phyloP scores from a whole-genome alignment of 2,113 vertebrate species.

The Aspidoscelis tigris region DNA sequence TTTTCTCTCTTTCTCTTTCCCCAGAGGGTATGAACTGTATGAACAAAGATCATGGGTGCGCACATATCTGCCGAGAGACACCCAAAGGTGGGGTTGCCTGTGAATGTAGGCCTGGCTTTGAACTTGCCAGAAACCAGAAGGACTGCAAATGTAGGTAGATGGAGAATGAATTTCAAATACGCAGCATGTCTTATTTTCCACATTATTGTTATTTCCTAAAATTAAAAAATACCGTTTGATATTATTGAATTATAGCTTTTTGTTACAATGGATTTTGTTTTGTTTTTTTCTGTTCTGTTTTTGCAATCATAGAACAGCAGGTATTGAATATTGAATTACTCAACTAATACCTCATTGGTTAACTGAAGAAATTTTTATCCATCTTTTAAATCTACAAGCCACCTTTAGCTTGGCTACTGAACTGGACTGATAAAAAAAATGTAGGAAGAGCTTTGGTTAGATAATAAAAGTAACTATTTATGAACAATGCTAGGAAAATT shows the following conservation, averaged over 20 bases:
- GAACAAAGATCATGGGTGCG: constrained; percentile 98
- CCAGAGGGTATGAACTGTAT: constrained; percentile 99
- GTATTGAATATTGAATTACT: not conserved
- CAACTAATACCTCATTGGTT: not conserved
- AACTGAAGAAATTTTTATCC: not conserved
- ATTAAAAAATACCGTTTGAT: constrained; percentile 24
- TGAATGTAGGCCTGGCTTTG: constrained; percentile 97
- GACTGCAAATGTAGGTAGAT: constrained; percentile 96
- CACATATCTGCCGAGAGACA: constrained; percentile 97
- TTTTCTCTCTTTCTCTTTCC: constrained; percentile 46
- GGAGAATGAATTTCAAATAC: constrained; percentile 66
- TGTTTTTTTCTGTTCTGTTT: not conserved
- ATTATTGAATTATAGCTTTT: constrained; percentile 32
- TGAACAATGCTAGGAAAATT: not conserved
- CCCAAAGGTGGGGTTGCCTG: constrained; percentile 97
- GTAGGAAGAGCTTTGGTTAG: not conserved
- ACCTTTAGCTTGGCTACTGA: not conserved
- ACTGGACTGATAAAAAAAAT: not conserved
- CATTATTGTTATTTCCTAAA: constrained; percentile 42
- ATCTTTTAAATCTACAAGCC: not conserved
- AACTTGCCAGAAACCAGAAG: constrained; percentile 95
- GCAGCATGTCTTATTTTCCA: constrained; percentile 57
- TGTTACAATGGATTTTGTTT: no score
- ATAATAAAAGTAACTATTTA: not conserved
- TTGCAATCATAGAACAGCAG: not conserved